Base-by-base conservation (phyloP, 2,888 invertebrate genomes). In the Lithodes maja region DNA sequence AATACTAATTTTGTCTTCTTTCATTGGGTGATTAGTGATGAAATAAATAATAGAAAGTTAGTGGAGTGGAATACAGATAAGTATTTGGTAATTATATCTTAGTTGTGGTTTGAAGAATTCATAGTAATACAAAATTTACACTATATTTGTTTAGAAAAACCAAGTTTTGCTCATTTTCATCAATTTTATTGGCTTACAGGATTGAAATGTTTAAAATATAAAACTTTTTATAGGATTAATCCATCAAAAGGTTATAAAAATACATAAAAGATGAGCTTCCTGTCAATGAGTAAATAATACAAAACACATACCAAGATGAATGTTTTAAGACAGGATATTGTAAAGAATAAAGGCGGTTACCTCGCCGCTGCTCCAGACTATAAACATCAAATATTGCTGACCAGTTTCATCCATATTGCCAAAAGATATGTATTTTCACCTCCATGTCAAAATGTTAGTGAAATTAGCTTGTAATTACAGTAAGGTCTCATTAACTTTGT, bases 211-310 rank as follows among this genome's bases (percentile, higher is more conserved):
- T 75, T 52, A 33, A 55, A 84, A 84, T 33, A 84, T 84, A 75
- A 52, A 84, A 75, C 61, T 33, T 75, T 84, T 84, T 84, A 71
- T 54, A 54, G 5, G 61, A 71, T 49, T 84, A 84, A 75, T 84
- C 7, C 81, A 81, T 81, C 52, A 84, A 54, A 84, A n/a, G 69
- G 33, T 84, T 84, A 84, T 75, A 84, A 84, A 84, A 84, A 84
- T 84, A 84, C 83, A 75, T 74, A 84, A 84, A 75, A 74, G 49
- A 84, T 75, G 83, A 84, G 83, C 83, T 84, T 81, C 33, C 49
- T 55, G 33, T 68, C 81, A 68, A 81, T 81, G 81, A 81, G 81
- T 68, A 81, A 81, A 81, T 55, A 81, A 81, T 68, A 49, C 12
- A 53, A 33, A 15, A 81, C 12, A 68, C 50, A 49, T 61, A 15